Conservation (phyloP, 2,797 vertebrate species). For the Danio tinwini region DNA sequence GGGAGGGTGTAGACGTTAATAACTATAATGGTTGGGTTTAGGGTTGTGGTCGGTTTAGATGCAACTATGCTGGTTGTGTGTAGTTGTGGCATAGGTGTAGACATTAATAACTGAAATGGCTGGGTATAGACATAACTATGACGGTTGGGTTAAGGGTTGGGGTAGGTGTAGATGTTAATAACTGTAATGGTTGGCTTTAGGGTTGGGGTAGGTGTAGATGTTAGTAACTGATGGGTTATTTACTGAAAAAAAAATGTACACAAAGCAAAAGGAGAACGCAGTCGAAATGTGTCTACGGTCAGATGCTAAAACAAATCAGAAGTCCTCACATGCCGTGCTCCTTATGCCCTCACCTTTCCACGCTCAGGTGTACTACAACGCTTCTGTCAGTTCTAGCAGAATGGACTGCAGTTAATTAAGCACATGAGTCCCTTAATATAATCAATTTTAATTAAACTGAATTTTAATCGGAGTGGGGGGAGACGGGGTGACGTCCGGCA, state of each 20-base stretch:
- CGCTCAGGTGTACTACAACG: slow-evolving; percentile 83
- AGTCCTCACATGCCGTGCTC: slow-evolving; percentile 60
- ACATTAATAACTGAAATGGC: no score
- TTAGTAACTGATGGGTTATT: no score
- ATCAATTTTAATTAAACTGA: slow-evolving; percentile 99
- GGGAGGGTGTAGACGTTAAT: no score
- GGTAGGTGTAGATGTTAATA: no score
- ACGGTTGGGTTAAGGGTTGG: no score
- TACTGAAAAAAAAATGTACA: neutral
- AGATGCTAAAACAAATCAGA: neutral
- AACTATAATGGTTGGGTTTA: no score
- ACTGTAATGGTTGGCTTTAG: no score
- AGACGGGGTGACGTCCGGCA: slow-evolving; percentile 83
- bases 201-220: no score
- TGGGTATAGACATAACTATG: no score
- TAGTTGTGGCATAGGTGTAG: no score
- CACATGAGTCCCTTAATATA: slow-evolving; percentile 99
- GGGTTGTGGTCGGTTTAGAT: no score
- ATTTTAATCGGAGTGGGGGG: slow-evolving; percentile 90
- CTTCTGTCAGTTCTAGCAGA: slow-evolving; percentile 85
- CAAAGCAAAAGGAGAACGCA: neutral
- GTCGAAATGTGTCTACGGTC: neutral
- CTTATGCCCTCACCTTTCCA: slow-evolving; percentile 72
- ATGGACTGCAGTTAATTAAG: slow-evolving; percentile 97
- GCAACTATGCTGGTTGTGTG: no score